Conservation (phyloP, 2,888 invertebrate species). For the Amphipoea lucens region DNA sequence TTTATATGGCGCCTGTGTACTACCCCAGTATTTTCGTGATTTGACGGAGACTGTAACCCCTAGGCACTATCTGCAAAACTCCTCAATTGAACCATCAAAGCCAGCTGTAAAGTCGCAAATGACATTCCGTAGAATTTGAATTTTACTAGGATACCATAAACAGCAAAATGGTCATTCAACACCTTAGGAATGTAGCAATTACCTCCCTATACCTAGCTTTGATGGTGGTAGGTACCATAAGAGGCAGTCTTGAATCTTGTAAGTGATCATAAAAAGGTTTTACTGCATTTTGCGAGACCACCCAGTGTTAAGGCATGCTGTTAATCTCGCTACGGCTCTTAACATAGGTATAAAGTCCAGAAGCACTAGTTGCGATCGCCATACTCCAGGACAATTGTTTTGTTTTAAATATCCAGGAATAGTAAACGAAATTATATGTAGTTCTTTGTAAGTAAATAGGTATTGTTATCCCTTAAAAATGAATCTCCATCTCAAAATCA, state of each 20-base stretch:
- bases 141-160: slow-evolving; percentile 37
- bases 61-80: neutral
- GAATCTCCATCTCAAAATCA: slow-evolving; percentile 1
- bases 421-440: neutral
- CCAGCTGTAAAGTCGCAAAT: slow-evolving; percentile 15
- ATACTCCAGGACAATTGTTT: neutral
- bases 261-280: slow-evolving; percentile 43
- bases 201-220: slow-evolving; percentile 22
- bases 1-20: neutral
- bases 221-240: slow-evolving; percentile 32
- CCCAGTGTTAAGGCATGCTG: slow-evolving; percentile 22
- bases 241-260: slow-evolving; percentile 16
- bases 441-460: neutral
- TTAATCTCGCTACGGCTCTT: neutral
- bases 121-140: slow-evolving; percentile 2
- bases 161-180: slow-evolving; percentile 6
- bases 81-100: neutral
- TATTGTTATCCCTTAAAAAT: neutral
- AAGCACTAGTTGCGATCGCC: neutral
- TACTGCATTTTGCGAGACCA: slow-evolving; percentile 28
- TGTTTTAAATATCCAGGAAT: slow-evolving; percentile 11
- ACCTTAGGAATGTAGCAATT: slow-evolving; percentile 27
- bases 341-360: neutral
- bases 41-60: neutral
- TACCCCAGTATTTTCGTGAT: neutral